Evolutionary conservation across 2,888 invertebrate genomes (phyloP).

Genomic region (Suillia variegata): DNA sequence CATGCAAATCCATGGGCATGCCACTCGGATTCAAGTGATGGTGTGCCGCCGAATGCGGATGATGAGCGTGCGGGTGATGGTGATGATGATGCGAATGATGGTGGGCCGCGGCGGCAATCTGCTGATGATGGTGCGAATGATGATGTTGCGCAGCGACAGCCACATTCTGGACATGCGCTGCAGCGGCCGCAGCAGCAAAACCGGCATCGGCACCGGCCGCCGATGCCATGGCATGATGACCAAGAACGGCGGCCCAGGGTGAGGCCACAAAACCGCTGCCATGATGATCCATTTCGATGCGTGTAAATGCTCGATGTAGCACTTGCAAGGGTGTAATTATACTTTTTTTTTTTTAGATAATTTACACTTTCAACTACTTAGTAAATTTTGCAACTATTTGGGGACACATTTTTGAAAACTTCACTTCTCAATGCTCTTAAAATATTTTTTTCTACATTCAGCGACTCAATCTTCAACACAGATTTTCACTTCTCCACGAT

Average conservation of each 20-base stretch:
- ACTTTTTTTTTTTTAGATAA: slow-evolving; percentile 15
- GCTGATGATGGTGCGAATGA: slow-evolving; percentile 39
- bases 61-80: slow-evolving; percentile 58
- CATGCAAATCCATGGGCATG: slow-evolving; percentile 91
- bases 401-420: no score
- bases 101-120: slow-evolving; percentile 56
- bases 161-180: slow-evolving; percentile 64
- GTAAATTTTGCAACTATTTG: no score
- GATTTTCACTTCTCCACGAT: neutral
- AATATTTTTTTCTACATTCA: no score
- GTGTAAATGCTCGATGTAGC: neutral
- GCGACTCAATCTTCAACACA: no score
- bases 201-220: slow-evolving; percentile 57
- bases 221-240: slow-evolving; percentile 61
- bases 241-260: slow-evolving; percentile 81
- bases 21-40: slow-evolving; percentile 65
- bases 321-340: neutral
- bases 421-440: no score
- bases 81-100: slow-evolving; percentile 49
- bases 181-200: slow-evolving; percentile 59
- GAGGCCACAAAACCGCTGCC: slow-evolving; percentile 75
- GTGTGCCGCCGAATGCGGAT: slow-evolving; percentile 65
- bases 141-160: slow-evolving; percentile 57
- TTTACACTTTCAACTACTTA: no score
- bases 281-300: slow-evolving; percentile 74